These are phyloP conservation scores for Sorex maritimensis DNA, from an alignment of 2,797 vertebrate species.

Conservation along the genomic window DNA sequence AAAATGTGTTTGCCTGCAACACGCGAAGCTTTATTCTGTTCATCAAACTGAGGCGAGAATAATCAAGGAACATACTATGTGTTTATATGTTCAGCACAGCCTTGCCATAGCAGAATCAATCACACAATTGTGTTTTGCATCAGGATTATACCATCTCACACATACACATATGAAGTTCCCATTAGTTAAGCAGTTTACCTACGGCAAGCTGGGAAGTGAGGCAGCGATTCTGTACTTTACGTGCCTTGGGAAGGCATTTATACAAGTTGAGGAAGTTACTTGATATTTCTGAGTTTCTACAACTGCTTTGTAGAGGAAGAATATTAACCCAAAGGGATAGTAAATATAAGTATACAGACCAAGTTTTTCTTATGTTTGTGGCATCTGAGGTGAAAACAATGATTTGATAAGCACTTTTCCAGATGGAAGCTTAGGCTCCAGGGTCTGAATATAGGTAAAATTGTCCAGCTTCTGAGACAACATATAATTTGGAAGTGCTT, in stretches of 20 bases:
- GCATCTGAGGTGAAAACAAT: neutral
- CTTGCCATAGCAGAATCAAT: neutral
- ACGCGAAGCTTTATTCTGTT: neutral
- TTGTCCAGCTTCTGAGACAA: neutral
- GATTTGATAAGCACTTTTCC: slow-evolving; percentile 21
- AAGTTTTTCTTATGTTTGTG: neutral
- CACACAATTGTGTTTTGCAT: neutral
- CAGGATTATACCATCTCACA: neutral
- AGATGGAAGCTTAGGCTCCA: neutral
- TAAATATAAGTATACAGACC: neutral
- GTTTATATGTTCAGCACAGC: neutral
- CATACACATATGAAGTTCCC: neutral
- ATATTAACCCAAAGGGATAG: too few species aligned
- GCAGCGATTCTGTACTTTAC: neutral
- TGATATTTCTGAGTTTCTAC: neutral
- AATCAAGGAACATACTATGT: neutral
- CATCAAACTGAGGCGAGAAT: neutral
- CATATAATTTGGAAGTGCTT: neutral
- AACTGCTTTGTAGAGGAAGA: neutral
- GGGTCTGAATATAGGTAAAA: neutral
- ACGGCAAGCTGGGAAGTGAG: neutral
- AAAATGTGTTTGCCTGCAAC: neutral
- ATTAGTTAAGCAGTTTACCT: neutral
- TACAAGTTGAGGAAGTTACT: neutral
- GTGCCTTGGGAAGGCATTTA: neutral